These are phyloP conservation scores for Lagocephalus sceleratus DNA, from an alignment of 2,797 vertebrate genomes.

Conservation along the genomic window DNA sequence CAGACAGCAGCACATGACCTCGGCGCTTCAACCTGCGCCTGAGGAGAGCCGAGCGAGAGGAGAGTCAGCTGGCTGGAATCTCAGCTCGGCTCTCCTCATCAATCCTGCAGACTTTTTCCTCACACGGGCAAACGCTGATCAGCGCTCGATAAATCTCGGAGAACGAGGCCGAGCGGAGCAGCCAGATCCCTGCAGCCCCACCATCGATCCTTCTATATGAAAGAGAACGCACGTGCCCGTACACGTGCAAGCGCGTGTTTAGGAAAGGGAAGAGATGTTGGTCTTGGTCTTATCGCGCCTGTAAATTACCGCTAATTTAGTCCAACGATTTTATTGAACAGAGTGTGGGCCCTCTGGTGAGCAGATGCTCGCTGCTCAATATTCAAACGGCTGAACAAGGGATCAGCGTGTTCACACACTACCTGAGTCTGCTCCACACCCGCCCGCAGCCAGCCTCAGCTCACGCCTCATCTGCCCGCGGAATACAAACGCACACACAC, in stretches of 20 bases:
- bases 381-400: too few relatives aligned
- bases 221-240: conserved; percentile 24
- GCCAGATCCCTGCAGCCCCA: conserved; percentile 48
- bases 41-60: conserved; percentile 44
- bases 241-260: conserved; percentile 22
- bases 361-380: too few relatives aligned
- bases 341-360: too few relatives aligned
- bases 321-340: too few relatives aligned
- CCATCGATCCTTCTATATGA: conserved; percentile 53
- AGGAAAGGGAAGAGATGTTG: not conserved
- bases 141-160: conserved; percentile 72
- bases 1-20: conserved; percentile 12
- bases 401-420: conserved; percentile 41
- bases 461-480: not conserved
- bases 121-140: conserved; percentile 65
- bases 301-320: conserved; percentile 34
- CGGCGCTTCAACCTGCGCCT: conserved; percentile 38
- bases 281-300: conserved; percentile 17
- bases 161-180: conserved; percentile 69
- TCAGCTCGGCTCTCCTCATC: conserved; percentile 67
- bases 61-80: conserved; percentile 52
- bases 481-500: too few relatives aligned
- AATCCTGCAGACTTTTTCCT: conserved; percentile 65
- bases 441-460: too few relatives aligned
- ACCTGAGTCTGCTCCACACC: conserved; percentile 17